Conservation (phyloP, 2,113 vertebrate species). For the Rousettus leschenaultii region DNA sequence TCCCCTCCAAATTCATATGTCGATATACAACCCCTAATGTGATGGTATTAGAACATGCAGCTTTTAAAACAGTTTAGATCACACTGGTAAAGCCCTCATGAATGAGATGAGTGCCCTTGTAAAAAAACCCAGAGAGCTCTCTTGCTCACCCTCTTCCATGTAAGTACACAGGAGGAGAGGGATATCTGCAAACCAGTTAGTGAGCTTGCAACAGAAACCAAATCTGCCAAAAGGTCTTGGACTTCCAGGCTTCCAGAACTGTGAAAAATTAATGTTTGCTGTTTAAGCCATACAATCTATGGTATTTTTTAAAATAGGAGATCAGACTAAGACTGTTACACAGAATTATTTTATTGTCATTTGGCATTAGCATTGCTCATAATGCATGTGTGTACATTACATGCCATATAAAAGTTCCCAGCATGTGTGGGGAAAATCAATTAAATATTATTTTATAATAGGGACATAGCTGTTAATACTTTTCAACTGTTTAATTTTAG, state of each 20-base stretch:
- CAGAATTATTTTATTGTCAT: neutral
- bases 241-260: no score
- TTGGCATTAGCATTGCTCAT: neutral
- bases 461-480: neutral
- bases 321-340: neutral
- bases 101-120: neutral
- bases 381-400: neutral
- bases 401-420: neutral
- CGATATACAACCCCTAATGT: neutral
- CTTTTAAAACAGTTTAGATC: neutral
- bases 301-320: neutral
- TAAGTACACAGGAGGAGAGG: no score
- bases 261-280: neutral
- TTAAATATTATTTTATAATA: neutral
- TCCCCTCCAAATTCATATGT: neutral
- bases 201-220: no score
- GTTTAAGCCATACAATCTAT: neutral
- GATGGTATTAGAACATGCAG: neutral
- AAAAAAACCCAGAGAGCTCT: neutral
- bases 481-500: neutral
- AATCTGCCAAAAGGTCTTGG: no score
- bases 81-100: neutral
- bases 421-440: neutral
- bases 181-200: no score
- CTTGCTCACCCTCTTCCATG: neutral